Evolutionary conservation across 2,797 vertebrate genomes (phyloP), one percentile per base, ranked within the genome.

Genomic region (Gadopsis bispinosus): DNA sequence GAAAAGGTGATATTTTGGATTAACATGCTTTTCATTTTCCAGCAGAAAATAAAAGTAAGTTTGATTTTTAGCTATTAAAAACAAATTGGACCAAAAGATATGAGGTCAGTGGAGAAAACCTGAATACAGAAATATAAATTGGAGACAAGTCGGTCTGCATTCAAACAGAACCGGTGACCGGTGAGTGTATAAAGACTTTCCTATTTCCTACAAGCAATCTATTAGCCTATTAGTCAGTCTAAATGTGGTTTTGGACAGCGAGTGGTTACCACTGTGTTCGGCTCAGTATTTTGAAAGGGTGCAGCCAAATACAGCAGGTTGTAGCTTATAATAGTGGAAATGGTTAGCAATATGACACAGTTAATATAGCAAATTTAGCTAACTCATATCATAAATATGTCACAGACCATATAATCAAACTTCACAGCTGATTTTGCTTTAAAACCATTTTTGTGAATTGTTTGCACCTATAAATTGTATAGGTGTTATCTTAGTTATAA

Each of bases 81-180:
- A 47, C 16, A 51, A 14, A 19, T 45, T 37, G 7, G 6, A 29
- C 19, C 7, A 58, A 68, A 65, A 59, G 12, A 48, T 39, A 8
- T 7, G 12, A 33, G 35, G 58, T 74, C 13, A 53, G 13, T 47
- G 47, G 26, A 72, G 20, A 63, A 64, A 85, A 12, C 14, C 53
- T 8, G 14, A 72, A 68, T 51, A 19, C 14, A 62, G 17, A 62
- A 73, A 33, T 22, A 41, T 12, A 19, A 74, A 58, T 14, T n/a
- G 35, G 41, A 58, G 65, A 61, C 16, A 58, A 65, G 26, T 75
- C 20, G 1, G 31, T 59, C 6, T 67, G 59, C 62, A 79, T 43
- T 35, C 7, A 53, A 73, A 68, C 48, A 33, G 26, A 26, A 26
- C 26, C 26, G 26, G 26, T 26, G 26, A 26, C 26, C 26, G 26